Evolutionary conservation across 1,140 invertebrate species (phyloP), one percentile per base, ranked within the genome.

Genomic region (Tetranychus cinnabarinus): DNA sequence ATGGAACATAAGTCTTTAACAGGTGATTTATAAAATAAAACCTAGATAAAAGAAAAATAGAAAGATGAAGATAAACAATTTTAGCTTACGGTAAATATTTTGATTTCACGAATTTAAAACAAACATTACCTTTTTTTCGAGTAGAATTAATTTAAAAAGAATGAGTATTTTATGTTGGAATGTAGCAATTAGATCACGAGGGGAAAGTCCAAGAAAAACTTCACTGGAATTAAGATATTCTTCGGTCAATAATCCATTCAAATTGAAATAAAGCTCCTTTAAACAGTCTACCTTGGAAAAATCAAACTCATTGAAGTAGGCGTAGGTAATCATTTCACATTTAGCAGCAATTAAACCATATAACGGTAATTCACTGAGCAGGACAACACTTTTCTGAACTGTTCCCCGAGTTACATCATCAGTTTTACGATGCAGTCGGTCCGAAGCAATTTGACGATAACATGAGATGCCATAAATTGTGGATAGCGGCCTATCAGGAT

Each of bases 361-460:
- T 7, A 95, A 75, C 33, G 90, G 89, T 65, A 87, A 76, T 62
- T 79, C 81, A 67, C 88, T 91, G 56, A 98, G 72, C 15, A 91
- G 85, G 74, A 87, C 90, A 2, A 90, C 86, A 69, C 86, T 86
- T 72, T 95, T 95, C 75, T 93, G 89, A 36, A 95, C 86, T 35
- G 87, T 88, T 64, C 88, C 89, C 66, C 95, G 77, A 1, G 93
- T 98, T 68, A 98, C 88, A 71, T 97, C 92, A n/a, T 87, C 84
- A n/a, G 7, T 31, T 36, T 64, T 62, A 15, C 33, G 35, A 1
- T 39, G 39, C 10, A 64, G 34, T 54, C 54, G 46, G 75, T 92
- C 87, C 15, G 92, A 82, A 67, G 90, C 85, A 68, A 98, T 97
- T 77, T 98, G 95, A 64, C 90, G 78, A 73, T 95, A 98, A 76